Evolutionary conservation across 1,140 invertebrate genomes (phyloP), one percentile per base, ranked within the genome.

Genomic region (Mya arenaria): DNA sequence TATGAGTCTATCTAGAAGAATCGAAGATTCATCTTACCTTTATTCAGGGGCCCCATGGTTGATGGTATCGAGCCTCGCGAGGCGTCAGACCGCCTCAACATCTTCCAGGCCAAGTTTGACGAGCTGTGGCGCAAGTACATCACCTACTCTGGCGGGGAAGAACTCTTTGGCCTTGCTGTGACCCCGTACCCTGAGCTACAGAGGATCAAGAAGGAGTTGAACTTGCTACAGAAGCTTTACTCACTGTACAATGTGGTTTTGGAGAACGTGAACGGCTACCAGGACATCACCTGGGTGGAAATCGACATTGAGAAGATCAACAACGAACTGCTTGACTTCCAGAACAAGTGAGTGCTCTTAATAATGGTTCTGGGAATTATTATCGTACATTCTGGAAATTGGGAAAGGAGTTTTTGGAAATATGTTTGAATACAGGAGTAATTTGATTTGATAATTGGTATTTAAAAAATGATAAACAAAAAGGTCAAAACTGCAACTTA

Each of bases 251-350:
- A 99, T 91, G 97, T 98, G 88, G 98, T 99, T 0, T 97, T 99
- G 75, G 98, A 99, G 90, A 94, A 97, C 84, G 97, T 99, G 41
- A 98, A 96, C 92, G 97, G 97, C 89, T 99, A 99, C 92, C 98
- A 99, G 86, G 98, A 99, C 88, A 99, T 99, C 89, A 95, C 89
- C 17, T 86, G 84, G 84, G 95, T 96, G 37, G 97, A 99, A 88
- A 97, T 99, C 6, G 98, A 99, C 87, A 98, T 99, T 88, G 98
- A 99, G 92, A 97, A 98, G 90, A 99, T 99, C 84, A 99, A 99
- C 89, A 98, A 98, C 89, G 98, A 99, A 91, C 93, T 99, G 8
- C 96, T 99, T 95, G 98, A 99, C 88, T 99, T 99, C 91, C 98
- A 99, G 94, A 99, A 99, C 92, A 96, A 95, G 96, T 96, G 92